Base-by-base conservation (phyloP, 2,113 vertebrate species). In the Acanthochromis polyacanthus region DNA sequence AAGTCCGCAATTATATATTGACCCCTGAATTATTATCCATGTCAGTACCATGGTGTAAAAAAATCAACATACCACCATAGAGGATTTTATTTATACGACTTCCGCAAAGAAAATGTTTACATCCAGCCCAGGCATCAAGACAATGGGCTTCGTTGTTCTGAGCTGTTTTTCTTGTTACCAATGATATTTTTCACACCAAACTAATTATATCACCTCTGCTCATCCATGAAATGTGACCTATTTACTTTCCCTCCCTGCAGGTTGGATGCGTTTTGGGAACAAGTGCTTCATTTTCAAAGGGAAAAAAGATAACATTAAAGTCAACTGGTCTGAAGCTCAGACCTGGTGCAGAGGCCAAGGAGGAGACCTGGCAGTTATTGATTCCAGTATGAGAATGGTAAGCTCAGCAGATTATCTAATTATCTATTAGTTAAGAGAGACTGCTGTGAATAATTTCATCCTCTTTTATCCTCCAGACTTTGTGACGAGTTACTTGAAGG, bases 261-360 rank as follows among this genome's bases (percentile, higher is more conserved):
- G 90, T 16, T 95, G 95, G 95, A 43, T 92, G 82, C 90, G 66
- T 22, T 95, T 95, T 84, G 87, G 79, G 36, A 75, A 93, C 50
- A 95, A 95, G 61, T 95, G 94, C 87, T 95, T 93, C 90, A n/a
- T 94, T 64, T 90, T 95, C 72, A 94, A 91, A 81, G 95, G 95
- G 38, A 71, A 92, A 46, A 62, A 92, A 48, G 10, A 90, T 0
- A 92, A 93, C 0, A 58, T 91, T 0, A 90, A 80, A 65, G 85
- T 75, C 0, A 94, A 92, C 88, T 95, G 94, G 94, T 58, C 78
- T 0, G 61, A 50, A 0, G 94, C 94, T 10, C 82, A 67, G 8
- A 75, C 55, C 15, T 95, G 93, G 94, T 95, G 95, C 91, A 75
- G 22, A 61, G 50, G 57, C 0, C 76, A 94, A 8, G 85, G 56